phyloP scores from a whole-genome alignment of 2,888 invertebrate species.

The Dasypogon diadema region DNA sequence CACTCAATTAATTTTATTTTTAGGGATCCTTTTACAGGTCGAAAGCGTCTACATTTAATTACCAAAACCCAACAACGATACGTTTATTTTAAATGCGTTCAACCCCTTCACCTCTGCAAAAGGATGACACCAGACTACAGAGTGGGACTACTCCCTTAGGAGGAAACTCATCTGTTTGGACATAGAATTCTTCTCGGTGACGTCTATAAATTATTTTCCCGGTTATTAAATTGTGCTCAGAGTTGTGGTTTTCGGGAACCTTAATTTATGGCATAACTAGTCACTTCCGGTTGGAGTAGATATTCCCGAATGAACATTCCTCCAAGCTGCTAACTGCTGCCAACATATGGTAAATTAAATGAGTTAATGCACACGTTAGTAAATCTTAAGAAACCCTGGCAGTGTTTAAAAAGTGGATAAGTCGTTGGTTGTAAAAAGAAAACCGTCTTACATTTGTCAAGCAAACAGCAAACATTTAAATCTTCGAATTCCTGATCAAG shows the following conservation, averaged over 20 bases:
- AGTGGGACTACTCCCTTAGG: background rate
- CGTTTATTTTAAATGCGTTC: slow-evolving; percentile 7
- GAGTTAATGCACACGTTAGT: slow-evolving; percentile 23
- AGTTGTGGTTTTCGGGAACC: slow-evolving; percentile 34
- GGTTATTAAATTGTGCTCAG: slow-evolving; percentile 47
- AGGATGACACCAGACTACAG: background rate
- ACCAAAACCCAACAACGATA: slow-evolving; percentile 36
- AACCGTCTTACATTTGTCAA: slow-evolving; percentile 17
- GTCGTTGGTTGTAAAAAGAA: background rate
- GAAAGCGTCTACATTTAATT: slow-evolving; percentile 35
- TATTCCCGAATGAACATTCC: slow-evolving; percentile 9
- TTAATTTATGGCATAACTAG: slow-evolving; percentile 47
- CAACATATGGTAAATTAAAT: background rate
- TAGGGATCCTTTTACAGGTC: background rate
- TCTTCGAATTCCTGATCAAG: slow-evolving; percentile 36
- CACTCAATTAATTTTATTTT: slow-evolving; percentile 34
- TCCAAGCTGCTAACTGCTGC: background rate
- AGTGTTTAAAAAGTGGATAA: background rate
- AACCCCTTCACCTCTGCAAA: background rate
- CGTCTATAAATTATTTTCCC: slow-evolving; percentile 35
- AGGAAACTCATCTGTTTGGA: background rate
- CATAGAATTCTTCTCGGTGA: background rate
- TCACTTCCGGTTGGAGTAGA: slow-evolving; percentile 24
- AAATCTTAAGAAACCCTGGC: background rate
- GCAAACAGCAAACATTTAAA: slow-evolving; percentile 35